phyloP scores from a whole-genome alignment of 2,888 invertebrate genomes.

The Mactromeris polynyma region DNA sequence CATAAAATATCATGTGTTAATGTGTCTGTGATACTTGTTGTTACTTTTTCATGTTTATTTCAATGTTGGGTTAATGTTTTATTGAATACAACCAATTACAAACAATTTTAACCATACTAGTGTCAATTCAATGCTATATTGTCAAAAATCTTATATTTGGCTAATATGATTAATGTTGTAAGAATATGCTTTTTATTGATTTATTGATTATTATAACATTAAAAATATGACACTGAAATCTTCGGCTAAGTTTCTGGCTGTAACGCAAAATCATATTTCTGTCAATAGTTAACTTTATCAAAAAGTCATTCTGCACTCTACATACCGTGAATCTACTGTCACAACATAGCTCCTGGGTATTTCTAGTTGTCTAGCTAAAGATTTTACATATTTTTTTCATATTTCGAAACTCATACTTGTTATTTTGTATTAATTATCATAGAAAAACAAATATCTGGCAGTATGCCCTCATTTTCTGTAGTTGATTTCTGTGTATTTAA shows the following conservation, averaged over 20 bases:
- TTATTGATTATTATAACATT: too few relatives aligned
- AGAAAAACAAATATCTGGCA: background rate
- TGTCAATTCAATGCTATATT: background rate
- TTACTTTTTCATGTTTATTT: background rate
- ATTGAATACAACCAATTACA: background rate
- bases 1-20: background rate
- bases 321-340: too few relatives aligned
- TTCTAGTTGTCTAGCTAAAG: background rate
- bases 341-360: background rate
- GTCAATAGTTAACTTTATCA: too few relatives aligned
- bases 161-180: too few relatives aligned
- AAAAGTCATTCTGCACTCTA: too few relatives aligned
- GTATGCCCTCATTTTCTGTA: slow-evolving; percentile 7
- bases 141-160: too few relatives aligned
- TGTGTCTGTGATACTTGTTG: background rate
- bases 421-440: background rate
- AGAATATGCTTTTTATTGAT: too few relatives aligned
- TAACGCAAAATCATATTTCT: too few relatives aligned
- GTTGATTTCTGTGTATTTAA: slow-evolving; percentile 44
- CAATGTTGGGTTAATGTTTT: background rate
- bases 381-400: background rate
- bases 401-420: background rate
- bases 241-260: too few relatives aligned
- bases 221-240: too few relatives aligned
- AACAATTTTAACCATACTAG: background rate